phyloP scores from a whole-genome alignment of 2,797 vertebrate genomes.

The Falco columbarius region DNA sequence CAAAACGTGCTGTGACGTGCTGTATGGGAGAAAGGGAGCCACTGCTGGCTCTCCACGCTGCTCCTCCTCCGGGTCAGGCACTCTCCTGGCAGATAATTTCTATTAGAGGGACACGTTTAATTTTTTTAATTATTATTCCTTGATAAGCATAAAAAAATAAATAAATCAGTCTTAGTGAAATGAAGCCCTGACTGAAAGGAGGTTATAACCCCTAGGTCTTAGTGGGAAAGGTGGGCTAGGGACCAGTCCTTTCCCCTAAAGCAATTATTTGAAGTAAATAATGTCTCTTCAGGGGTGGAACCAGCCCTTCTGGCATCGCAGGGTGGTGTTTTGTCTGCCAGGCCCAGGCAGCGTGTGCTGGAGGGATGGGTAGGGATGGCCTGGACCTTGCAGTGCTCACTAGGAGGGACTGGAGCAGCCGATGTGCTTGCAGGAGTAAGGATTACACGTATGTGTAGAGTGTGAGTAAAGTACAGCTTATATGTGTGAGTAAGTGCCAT shows the following conservation, averaged over 20 bases:
- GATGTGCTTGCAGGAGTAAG: background rate
- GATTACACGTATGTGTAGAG: background rate
- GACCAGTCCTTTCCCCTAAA: background rate
- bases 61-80: rapidly evolving
- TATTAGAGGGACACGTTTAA: background rate
- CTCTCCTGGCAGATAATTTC: background rate
- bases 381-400: background rate
- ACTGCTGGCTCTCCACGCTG: rapidly evolving
- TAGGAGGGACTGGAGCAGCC: background rate
- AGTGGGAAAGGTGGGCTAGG: background rate
- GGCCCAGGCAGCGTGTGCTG: background rate
- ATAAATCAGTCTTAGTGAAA: background rate
- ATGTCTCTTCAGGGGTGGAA: background rate
- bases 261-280: background rate
- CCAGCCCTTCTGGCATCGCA: too few relatives aligned
- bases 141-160: background rate
- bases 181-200: background rate
- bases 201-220: too few relatives aligned
- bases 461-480: background rate
- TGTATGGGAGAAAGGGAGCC: background rate
- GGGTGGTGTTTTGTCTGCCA: background rate
- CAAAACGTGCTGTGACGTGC: background rate
- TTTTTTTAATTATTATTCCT: background rate
- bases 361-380: background rate
- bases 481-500: background rate